These are phyloP conservation scores for Cordilura impudica DNA, from an alignment of 2,888 invertebrate species.

Conservation along the genomic window DNA sequence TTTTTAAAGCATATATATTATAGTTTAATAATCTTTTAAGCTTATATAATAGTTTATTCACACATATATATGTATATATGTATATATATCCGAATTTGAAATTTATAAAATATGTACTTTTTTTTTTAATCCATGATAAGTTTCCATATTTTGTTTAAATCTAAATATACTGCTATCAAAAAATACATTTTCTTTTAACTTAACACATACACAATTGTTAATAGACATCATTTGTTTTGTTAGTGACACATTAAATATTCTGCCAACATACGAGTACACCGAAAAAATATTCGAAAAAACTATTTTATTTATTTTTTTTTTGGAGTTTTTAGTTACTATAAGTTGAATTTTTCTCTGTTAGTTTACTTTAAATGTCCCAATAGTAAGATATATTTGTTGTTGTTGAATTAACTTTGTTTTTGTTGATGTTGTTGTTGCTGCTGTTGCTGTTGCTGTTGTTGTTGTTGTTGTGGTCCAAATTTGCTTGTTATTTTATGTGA, in stretches of 20 bases:
- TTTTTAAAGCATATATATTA: slow-evolving; percentile 18
- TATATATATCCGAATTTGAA: slow-evolving; percentile 12
- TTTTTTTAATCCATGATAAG: slow-evolving; percentile 20
- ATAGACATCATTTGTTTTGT: slow-evolving; percentile 57
- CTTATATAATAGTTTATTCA: neutral
- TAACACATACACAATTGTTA: slow-evolving; percentile 56
- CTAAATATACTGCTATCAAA: slow-evolving; percentile 59
- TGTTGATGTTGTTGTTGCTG: slow-evolving; percentile 48
- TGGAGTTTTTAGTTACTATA: slow-evolving; percentile 6
- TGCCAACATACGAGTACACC: neutral
- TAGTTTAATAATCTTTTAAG: neutral
- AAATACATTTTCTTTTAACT: slow-evolving; percentile 51
- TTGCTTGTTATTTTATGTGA: slow-evolving; percentile 78
- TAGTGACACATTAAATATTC: neutral
- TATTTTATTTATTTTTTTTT: neutral
- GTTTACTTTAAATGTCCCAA: neutral
- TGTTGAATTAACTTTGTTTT: slow-evolving; percentile 55
- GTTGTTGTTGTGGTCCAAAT: slow-evolving; percentile 74
- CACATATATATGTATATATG: neutral
- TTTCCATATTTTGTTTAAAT: slow-evolving; percentile 25
- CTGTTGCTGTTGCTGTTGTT: slow-evolving; percentile 53
- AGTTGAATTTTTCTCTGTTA: neutral
- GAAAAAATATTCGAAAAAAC: neutral
- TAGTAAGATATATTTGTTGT: neutral
- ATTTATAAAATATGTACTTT: slow-evolving; percentile 39